Evolutionary conservation across 1,140 invertebrate species (phyloP).

Genomic region (Semibalanus balanoides): DNA sequence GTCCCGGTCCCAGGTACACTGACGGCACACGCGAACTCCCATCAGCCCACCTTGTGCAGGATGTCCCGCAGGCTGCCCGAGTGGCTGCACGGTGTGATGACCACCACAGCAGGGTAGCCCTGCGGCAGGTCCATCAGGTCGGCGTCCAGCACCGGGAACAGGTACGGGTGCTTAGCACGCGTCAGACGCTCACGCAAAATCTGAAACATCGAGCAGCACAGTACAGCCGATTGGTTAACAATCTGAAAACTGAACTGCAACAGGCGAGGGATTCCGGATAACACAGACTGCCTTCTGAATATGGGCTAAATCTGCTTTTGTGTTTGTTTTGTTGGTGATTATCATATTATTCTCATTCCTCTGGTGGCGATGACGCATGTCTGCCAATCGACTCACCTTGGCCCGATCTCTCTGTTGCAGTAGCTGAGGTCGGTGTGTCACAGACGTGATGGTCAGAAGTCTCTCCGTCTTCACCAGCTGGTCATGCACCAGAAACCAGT

Average conservation of each 20-base stretch:
- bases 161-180: conserved; percentile 25
- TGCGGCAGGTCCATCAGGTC: conserved; percentile 25
- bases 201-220: no score
- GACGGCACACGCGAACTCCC: no score
- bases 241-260: no score
- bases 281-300: no score
- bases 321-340: no score
- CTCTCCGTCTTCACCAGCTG: conserved; percentile 23
- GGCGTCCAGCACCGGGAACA: conserved; percentile 27
- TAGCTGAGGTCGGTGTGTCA: neutral
- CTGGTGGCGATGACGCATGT: no score
- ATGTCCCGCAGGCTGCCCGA: conserved; percentile 3
- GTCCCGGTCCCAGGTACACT: neutral
- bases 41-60: neutral
- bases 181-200: neutral
- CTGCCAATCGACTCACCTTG: neutral
- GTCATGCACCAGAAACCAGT: conserved; percentile 28
- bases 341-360: no score
- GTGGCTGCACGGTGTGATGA: neutral
- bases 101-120: conserved; percentile 9
- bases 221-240: no score
- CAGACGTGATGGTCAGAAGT: conserved; percentile 24
- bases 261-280: no score
- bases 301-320: no score
- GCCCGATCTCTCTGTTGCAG: neutral